Percentiles rank a stretch among this genome's conserved stretches.
Evolutionary conservation across 2,888 invertebrate species (phyloP).

Genomic region (Aporophyla lueneburgensis): DNA sequence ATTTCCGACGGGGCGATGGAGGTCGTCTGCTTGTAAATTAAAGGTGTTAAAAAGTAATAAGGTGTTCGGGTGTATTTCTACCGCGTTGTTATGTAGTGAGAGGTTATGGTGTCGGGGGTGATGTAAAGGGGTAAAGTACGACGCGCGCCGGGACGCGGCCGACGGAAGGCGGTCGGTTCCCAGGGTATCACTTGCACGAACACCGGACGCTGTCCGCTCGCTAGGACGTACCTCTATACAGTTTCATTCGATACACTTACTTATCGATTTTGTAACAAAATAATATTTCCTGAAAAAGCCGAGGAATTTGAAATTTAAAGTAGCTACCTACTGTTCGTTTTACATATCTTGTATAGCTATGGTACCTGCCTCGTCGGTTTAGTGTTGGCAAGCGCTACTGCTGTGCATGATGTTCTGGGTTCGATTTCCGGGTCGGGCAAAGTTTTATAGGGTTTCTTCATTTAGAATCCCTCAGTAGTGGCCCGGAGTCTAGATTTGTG

Average conservation of each 20-base stretch:
- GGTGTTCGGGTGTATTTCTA: constrained; percentile 68
- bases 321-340: not conserved
- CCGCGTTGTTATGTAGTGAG: constrained; percentile 71
- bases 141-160: constrained; percentile 63
- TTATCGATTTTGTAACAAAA: constrained; percentile 58
- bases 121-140: constrained; percentile 70
- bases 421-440: no score
- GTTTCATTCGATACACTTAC: constrained; percentile 57
- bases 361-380: no score
- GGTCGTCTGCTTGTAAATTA: constrained; percentile 81
- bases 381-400: no score
- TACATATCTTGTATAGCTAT: no score
- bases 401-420: no score
- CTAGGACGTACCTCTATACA: constrained; percentile 58
- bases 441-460: no score
- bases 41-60: constrained; percentile 83
- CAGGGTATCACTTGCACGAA: constrained; percentile 88
- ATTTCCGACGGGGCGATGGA: constrained; percentile 80
- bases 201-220: constrained; percentile 85
- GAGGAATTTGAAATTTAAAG: not conserved
- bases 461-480: no score
- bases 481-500: no score
- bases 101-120: constrained; percentile 74
- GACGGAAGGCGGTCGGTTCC: constrained; percentile 87
- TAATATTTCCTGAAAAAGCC: not conserved